Base-by-base conservation (phyloP, 2,888 invertebrate genomes). In the Ennomos erosarius region DNA sequence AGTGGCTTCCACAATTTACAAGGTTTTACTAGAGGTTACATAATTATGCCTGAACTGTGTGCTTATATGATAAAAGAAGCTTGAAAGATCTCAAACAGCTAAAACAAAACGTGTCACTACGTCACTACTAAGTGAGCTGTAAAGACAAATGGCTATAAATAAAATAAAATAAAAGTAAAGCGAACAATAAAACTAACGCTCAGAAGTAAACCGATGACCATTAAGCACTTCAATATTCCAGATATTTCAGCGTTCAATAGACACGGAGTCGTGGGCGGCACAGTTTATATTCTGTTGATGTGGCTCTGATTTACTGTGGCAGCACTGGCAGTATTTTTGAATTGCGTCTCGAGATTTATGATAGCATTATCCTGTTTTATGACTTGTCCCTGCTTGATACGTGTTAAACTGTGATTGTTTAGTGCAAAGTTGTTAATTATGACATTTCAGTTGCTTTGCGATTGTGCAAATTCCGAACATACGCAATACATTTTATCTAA, bases 221-320 rank as follows among this genome's bases (percentile, higher is more conserved):
- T 46, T 50, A 47, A 47, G 51, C 38, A 35, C 50, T 50, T 34
- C 26, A 44, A 40, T 34, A 40, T 46, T 10, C 62, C 54, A 62
- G 49, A 58, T 43, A 63, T 63, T 63, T 62, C 59, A 62, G 59
- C 46, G 59, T 55, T 39, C 45, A 64, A 61, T 52, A 59, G 49
- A 48, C 39, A 48, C 57, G 48, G 47, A 49, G 26, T 42, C 54
- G 68, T 65, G 50, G 68, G 65, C 55, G 62, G 36, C 56, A 33
- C 52, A 55, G 60, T 65, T 65, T 68, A 65, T 64, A 64, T 62
- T 40, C 58, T 45, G 61, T 55, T 68, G 68, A 68, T 66, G 61
- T 61, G 50, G 59, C 59, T 62, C 52, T 68, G 68, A 68, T 68
- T 66, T 68, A 68, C 49, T 55, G 48, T 59, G 58, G 54, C 56